phyloP scores from a whole-genome alignment of 1,140 invertebrate species.

The Oncopodura yosiiana region DNA sequence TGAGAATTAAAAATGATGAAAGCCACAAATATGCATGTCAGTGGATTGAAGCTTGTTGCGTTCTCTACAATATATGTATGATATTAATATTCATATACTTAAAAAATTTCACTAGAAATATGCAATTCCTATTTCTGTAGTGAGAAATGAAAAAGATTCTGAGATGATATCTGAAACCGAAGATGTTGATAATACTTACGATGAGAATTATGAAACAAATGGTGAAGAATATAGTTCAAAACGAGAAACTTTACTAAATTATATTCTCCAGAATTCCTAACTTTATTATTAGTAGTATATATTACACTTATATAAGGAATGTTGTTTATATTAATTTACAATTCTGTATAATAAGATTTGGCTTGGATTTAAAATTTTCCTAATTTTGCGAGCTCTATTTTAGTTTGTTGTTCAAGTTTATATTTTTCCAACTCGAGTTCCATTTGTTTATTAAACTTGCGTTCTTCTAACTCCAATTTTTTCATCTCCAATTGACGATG shows the following conservation, averaged over 20 bases:
- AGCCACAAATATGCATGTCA: slow-evolving; percentile 3
- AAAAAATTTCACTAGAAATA: neutral
- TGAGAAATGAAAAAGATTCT: neutral
- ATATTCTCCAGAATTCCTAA: neutral
- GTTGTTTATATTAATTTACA: neutral
- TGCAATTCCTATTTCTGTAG: too few species aligned
- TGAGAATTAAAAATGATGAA: neutral
- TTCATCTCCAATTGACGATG: neutral
- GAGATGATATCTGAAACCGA: neutral
- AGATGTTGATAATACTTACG: neutral
- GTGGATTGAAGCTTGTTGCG: slow-evolving; percentile 12
- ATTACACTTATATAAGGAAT: neutral
- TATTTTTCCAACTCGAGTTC: neutral
- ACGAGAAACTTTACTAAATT: neutral
- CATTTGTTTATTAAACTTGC: neutral
- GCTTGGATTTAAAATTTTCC: neutral
- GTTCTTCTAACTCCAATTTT: neutral
- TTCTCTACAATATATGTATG: slow-evolving; percentile 12
- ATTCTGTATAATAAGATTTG: neutral
- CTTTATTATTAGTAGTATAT: neutral
- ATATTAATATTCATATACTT: neutral
- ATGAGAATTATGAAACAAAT: neutral
- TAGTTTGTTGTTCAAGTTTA: neutral
- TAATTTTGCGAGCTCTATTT: neutral
- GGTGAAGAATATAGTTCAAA: neutral